Evolutionary conservation across 2,113 vertebrate genomes (phyloP).

Genomic region (Pelusios castaneus): DNA sequence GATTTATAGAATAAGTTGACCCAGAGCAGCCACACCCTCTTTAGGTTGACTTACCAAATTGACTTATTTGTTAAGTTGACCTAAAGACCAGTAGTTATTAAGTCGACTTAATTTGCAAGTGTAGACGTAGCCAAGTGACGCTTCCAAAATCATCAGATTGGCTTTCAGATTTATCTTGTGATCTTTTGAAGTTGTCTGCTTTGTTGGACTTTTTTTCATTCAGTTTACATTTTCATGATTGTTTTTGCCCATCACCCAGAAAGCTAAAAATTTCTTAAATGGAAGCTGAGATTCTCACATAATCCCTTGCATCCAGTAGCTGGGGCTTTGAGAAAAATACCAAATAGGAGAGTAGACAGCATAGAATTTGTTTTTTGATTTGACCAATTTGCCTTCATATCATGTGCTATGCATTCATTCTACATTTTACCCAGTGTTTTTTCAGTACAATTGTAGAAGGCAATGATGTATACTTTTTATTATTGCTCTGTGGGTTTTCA

Average conservation of each 20-base stretch:
- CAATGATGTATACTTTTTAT: background rate
- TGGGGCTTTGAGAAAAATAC: background rate
- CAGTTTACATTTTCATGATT: background rate
- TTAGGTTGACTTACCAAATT: no score
- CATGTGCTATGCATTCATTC: background rate
- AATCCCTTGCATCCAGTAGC: background rate
- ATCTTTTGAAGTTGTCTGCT: background rate
- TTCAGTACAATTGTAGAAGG: background rate
- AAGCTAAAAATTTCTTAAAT: background rate
- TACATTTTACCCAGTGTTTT: background rate
- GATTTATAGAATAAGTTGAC: no score
- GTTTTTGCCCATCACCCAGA: background rate
- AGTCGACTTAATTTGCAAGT: no score
- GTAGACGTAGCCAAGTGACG: no score
- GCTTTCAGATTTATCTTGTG: background rate
- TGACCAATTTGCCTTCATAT: background rate
- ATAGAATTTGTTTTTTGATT: background rate
- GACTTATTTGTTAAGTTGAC: no score
- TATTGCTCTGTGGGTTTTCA: background rate
- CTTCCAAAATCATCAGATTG: background rate
- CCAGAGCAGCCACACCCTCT: no score
- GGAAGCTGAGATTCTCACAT: background rate
- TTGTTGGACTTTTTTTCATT: background rate
- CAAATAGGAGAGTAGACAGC: background rate
- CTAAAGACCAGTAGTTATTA: no score